Conservation (phyloP, 2,797 vertebrate genomes). For the Arctocebus calabarensis region DNA sequence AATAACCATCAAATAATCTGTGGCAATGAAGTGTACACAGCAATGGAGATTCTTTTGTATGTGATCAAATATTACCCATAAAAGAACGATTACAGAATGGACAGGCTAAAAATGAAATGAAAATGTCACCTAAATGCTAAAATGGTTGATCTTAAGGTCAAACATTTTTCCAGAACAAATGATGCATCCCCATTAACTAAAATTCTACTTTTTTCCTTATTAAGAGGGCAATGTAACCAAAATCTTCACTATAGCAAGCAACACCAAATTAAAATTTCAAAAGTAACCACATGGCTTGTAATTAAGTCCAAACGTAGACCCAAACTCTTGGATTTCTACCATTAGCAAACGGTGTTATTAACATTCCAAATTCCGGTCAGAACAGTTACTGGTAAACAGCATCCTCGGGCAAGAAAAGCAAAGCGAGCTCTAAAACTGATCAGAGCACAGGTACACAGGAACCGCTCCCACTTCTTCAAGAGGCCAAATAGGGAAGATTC, state of each 20-base stretch:
- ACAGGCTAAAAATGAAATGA: not conserved
- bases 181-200: slow-evolving; percentile 28
- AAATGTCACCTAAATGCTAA: slow-evolving; percentile 54
- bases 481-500: not conserved
- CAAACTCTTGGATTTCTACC: slow-evolving; percentile 12
- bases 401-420: slow-evolving; percentile 56
- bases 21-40: not conserved
- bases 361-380: slow-evolving; percentile 43
- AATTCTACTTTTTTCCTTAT: not conserved
- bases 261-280: slow-evolving; percentile 36
- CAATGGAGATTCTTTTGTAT: not conserved
- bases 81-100: slow-evolving; percentile 38
- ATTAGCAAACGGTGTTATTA: not conserved
- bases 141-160: not conserved
- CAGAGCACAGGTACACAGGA: not conserved
- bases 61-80: not conserved
- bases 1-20: slow-evolving; percentile 34
- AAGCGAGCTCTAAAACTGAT: slow-evolving; percentile 30
- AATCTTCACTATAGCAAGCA: not conserved
- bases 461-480: not conserved
- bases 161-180: slow-evolving; percentile 43
- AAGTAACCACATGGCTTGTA: not conserved
- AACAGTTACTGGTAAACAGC: slow-evolving; percentile 53
- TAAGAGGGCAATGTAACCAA: not conserved
- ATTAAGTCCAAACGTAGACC: not conserved